Conservation (phyloP, 2,113 vertebrate species). For the Austrofundulus limnaeus region DNA sequence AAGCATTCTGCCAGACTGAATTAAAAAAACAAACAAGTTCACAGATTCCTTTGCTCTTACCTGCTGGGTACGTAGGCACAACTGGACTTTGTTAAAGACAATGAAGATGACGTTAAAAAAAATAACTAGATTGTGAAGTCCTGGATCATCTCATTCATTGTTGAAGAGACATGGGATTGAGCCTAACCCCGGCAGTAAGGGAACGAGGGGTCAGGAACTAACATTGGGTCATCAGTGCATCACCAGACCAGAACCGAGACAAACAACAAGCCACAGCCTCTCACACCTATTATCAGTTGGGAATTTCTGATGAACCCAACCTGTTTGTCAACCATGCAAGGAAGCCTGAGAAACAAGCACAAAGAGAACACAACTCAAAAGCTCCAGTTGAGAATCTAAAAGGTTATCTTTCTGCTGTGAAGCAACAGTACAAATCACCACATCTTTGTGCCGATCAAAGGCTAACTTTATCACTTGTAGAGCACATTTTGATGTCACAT, state of each 20-base stretch:
- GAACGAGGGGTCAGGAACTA: not conserved
- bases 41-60: not conserved
- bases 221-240: not conserved
- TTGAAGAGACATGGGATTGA: no score
- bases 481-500: no score
- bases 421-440: no score
- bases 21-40: no score
- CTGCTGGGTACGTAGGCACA: not conserved
- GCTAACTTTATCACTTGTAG: no score
- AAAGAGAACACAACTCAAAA: not conserved
- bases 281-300: not conserved
- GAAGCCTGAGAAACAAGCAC: not conserved
- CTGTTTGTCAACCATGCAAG: not conserved
- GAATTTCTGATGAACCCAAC: not conserved
- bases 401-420: no score
- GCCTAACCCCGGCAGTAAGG: no score
- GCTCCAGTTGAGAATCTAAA: no score
- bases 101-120: not conserved
- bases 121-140: no score
- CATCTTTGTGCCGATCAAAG: not conserved
- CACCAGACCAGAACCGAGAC: not conserved
- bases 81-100: not conserved
- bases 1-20: no score
- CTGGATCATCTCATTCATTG: no score
- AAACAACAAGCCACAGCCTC: not conserved